Evolutionary conservation across 2,888 invertebrate species (phyloP).

Genomic region (Callyntrura sp.): DNA sequence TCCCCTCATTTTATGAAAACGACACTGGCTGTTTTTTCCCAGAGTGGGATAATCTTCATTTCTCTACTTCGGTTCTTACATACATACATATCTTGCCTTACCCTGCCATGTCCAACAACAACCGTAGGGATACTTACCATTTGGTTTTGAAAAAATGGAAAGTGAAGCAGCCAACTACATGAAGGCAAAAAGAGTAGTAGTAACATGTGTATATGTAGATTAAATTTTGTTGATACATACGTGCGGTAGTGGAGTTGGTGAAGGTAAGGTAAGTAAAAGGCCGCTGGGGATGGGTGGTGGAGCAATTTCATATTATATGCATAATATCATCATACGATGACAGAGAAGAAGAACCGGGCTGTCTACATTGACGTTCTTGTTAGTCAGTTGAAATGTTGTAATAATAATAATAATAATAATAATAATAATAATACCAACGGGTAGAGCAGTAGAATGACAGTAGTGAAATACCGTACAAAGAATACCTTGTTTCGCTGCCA

Average conservation of each 20-base stretch:
- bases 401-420: slow-evolving; percentile 29
- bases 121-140: background rate
- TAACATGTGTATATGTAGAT: slow-evolving; percentile 24
- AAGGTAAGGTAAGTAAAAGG: slow-evolving; percentile 45
- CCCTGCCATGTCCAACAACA: too few relatives aligned
- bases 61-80: background rate
- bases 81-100: background rate
- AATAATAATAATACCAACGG: too few relatives aligned
- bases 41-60: slow-evolving; percentile 34
- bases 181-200: background rate
- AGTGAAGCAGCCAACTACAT: background rate
- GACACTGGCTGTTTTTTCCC: slow-evolving; percentile 10
- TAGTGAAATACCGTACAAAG: too few relatives aligned
- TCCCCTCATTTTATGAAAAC: slow-evolving; percentile 64
- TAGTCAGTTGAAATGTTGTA: slow-evolving; percentile 58
- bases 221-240: slow-evolving; percentile 16
- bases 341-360: slow-evolving; percentile 48
- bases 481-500: too few relatives aligned
- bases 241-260: too few relatives aligned
- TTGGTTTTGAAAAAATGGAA: background rate
- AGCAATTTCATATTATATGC: slow-evolving; percentile 72
- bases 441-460: too few relatives aligned
- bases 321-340: slow-evolving; percentile 64
- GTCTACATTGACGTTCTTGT: slow-evolving; percentile 65
- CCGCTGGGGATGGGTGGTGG: slow-evolving; percentile 68